Base-by-base conservation (phyloP, 2,797 vertebrate genomes). In the Pangasius krempfi region DNA sequence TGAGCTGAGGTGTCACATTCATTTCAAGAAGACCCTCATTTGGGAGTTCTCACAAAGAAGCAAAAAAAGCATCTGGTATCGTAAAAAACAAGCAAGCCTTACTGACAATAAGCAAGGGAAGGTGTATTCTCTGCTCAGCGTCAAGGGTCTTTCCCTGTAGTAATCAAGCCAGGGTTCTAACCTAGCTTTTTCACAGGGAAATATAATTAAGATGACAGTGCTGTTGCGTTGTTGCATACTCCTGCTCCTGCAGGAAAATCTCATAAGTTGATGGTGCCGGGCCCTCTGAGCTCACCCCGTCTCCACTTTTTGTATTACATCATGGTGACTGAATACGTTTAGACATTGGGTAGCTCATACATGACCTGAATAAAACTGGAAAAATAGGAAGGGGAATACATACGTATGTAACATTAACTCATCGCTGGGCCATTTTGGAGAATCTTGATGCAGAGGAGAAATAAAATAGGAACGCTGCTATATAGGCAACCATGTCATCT, bases 1-100 rank as follows among this genome's bases (percentile, higher is more conserved):
- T 96, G 95, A 96, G 95, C 94, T 93, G 93, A 93, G 92, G 93
- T 96, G 95, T 96, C 95, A 96, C 92, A 93, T 91, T 90, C 90
- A 89, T 94, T 94, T 92, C 94, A 92, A 92, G 88, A 93, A 93
- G 90, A 82, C 81, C 93, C 79, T 93, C 94, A 94, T 94, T 92
- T 93, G 95, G 95, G 95, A 96, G 91, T 92, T 91, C 94, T 89
- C 88, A 60, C 56, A 73, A 78, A 84, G 40, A 81, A 56, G 56
- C 89, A 92, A 93, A 93, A 85, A 93, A 94, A 93, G 94, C 90
- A 94, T 62, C 27, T 50, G 90, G 91, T 16, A 92, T 92, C 79
- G 93, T 95, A n/a, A 16, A 96, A 95, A 95, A 50, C 52, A 79
- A 76, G n/a, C 25, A 76, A 56, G 88, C 91, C 90, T 88, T 72